Conservation (phyloP, 1,140 invertebrate genomes). For the Triops cancriformis region DNA sequence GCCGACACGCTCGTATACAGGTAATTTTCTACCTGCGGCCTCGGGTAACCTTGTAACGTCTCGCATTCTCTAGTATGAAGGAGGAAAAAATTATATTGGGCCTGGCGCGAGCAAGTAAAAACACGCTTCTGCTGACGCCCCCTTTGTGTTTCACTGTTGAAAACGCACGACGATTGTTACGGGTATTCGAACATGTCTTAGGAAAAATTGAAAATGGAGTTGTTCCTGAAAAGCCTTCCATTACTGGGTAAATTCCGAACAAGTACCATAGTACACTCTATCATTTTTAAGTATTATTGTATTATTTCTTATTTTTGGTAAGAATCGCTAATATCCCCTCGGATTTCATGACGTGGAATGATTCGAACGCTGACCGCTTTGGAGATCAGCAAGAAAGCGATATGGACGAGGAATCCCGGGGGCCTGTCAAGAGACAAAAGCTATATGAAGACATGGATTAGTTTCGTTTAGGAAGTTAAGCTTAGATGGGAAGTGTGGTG, state of each 20-base stretch:
- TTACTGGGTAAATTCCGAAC: conserved; percentile 13
- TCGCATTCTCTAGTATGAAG: conserved; percentile 39
- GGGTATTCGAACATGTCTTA: conserved; percentile 38
- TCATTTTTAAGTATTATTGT: neutral
- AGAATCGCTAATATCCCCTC: conserved; percentile 19
- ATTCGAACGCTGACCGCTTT: neutral
- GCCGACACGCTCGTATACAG: conserved; percentile 31
- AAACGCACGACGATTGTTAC: conserved; percentile 40
- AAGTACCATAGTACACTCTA: too few species aligned
- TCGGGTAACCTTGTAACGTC: neutral
- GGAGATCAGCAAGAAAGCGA: neutral
- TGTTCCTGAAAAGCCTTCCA: neutral
- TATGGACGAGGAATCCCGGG: neutral
- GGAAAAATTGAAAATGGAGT: conserved; percentile 35
- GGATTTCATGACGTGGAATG: conserved; percentile 16
- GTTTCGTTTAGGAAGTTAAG: neutral
- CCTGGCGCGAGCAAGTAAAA: conserved; percentile 48
- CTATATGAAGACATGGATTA: conserved; percentile 27
- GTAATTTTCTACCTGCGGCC: conserved; percentile 23
- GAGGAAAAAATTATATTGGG: conserved; percentile 46
- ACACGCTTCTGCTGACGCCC: conserved; percentile 53
- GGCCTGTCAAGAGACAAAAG: conserved; percentile 18
- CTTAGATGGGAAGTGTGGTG: too few species aligned
- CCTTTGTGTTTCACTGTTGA: conserved; percentile 49
- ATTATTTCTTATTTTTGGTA: neutral